Base-by-base conservation (phyloP, 2,888 invertebrate genomes). In the Drosophila heteroneura region DNA sequence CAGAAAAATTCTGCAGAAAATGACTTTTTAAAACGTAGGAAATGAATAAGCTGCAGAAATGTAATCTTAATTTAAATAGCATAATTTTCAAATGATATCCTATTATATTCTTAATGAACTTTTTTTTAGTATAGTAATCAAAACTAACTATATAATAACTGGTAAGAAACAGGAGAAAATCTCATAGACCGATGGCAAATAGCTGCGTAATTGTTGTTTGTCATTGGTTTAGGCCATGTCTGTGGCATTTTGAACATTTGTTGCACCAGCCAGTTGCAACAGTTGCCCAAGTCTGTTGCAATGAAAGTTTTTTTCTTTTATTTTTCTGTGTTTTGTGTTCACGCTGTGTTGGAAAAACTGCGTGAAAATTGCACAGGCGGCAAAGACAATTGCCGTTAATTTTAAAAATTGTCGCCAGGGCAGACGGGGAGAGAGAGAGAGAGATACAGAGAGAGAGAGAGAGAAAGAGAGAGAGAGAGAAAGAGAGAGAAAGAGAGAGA, bases 361-460 rank as follows among this genome's bases (percentile, higher is more conserved):
- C 85, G 90, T 89, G 88, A 88, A 85, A 85, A 85, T 85, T 90
- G 90, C 70, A 80, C 70, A 83, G 85, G 90, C 83, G 80, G 82
- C 75, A 71, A 73, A 89, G 67, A 90, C 90, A 87, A 87, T 87
- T 87, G 87, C 86, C 91, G 87, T 90, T 87, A 84, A 90, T 87
- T 86, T 47, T 86, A 65, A 82, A 83, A 82, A 87, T 90, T 89
- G 91, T 87, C 87, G 90, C 90, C 89, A 89, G 86, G 75, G 74
- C 70, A 44, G 66, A 52, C 6, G 30, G 19, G 12, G 47, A 9
- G 5, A 7, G 32, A 7, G 5, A 7, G 5, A 49, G 26, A 28
- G 28, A 56, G 54, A 26, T 9, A 32, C 32, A 22, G 30, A 6
- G 4, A 47, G 26, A 26, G 26, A 56, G 54, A 35, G 35, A 2